Evolutionary conservation across 2,888 invertebrate genomes (phyloP).

Genomic region (Pilophorus perplexus): DNA sequence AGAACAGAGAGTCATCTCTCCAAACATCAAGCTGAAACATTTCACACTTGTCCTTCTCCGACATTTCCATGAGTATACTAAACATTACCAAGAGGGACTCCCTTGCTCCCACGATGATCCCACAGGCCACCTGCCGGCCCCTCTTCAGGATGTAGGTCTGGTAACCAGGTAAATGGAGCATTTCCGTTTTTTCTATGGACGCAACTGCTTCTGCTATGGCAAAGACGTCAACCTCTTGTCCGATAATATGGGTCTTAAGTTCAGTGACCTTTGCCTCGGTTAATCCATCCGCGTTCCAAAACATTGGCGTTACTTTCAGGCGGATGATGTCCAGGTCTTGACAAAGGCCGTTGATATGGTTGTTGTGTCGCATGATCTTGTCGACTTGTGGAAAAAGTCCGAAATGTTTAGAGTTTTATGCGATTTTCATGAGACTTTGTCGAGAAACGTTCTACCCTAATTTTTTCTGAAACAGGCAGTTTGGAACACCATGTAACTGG

Average conservation of each 20-base stretch:
- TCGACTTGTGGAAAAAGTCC: too few relatives aligned
- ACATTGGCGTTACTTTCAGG: too few relatives aligned
- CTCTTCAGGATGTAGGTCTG: neutral
- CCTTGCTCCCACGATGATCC: neutral
- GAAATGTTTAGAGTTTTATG: too few relatives aligned
- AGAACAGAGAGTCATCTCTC: neutral
- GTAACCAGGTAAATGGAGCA: neutral
- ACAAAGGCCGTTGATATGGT: too few relatives aligned
- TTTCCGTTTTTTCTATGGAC: neutral
- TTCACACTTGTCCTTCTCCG: neutral
- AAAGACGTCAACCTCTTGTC: too few relatives aligned
- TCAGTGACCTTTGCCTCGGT: conserved; percentile 2
- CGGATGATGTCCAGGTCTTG: too few relatives aligned
- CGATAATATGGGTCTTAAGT: neutral
- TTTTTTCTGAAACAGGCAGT: too few relatives aligned
- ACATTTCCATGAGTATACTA: neutral
- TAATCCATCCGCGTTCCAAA: neutral
- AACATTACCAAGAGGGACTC: neutral
- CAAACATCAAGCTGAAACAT: neutral
- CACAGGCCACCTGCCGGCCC: neutral
- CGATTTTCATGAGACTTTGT: too few relatives aligned
- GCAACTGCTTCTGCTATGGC: conserved; percentile 10
- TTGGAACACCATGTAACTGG: too few relatives aligned
- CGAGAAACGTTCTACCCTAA: too few relatives aligned
- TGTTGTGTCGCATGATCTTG: too few relatives aligned